These are phyloP conservation scores for Doryteuthis pealeii DNA, from an alignment of 1,140 invertebrate species.

Conservation along the genomic window DNA sequence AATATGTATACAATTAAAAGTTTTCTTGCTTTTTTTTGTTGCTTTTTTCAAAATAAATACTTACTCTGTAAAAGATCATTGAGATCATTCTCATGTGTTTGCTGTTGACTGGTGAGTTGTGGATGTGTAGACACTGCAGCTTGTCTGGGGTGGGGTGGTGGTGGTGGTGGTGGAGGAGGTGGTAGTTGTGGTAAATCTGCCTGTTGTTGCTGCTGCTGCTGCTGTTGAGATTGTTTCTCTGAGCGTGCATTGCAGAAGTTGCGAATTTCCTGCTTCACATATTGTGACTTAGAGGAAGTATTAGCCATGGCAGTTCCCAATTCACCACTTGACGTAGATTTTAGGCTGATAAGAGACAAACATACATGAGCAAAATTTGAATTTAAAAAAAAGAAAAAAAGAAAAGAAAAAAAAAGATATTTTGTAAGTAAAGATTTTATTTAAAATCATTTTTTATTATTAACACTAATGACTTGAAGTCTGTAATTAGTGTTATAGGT, in stretches of 20 bases:
- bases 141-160: neutral
- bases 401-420: too few species aligned
- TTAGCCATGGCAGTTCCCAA: slow-evolving; percentile 1
- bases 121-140: neutral
- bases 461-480: too few species aligned
- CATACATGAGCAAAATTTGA: too few species aligned
- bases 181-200: slow-evolving; percentile 20
- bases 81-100: slow-evolving; percentile 3
- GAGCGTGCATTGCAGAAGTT: slow-evolving; percentile 82
- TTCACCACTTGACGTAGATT: neutral
- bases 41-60: too few species aligned
- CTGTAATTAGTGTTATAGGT: too few species aligned
- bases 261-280: slow-evolving; percentile 84
- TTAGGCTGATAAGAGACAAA: slow-evolving; percentile 6
- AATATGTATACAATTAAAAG: too few species aligned
- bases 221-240: slow-evolving; percentile 62
- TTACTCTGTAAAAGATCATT: slow-evolving; percentile 8
- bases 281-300: slow-evolving; percentile 69
- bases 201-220: slow-evolving; percentile 32
- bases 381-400: too few species aligned
- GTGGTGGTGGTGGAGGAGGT: neutral
- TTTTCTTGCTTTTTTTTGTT: too few species aligned
- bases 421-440: too few species aligned
- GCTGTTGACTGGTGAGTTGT: neutral
- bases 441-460: too few species aligned